Evolutionary conservation across 2,888 invertebrate genomes (phyloP).

Genomic region (Perithous albicinctus): DNA sequence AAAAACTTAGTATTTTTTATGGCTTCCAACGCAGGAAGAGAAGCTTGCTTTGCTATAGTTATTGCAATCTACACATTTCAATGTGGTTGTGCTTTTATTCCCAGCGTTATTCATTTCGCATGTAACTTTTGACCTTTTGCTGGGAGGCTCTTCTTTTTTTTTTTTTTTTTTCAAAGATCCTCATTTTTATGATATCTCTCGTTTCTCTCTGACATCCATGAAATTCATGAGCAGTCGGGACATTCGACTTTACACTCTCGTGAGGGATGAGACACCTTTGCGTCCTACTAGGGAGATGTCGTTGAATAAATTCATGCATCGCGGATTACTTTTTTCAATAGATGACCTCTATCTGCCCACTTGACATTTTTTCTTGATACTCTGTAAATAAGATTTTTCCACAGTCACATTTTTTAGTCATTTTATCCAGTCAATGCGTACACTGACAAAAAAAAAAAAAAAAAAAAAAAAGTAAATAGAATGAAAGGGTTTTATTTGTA

Average conservation of each 20-base stretch:
- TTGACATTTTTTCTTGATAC: not conserved
- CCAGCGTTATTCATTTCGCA: not conserved
- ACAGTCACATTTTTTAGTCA: not conserved
- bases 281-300: not conserved
- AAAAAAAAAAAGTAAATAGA: no score
- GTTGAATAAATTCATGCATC: conserved; percentile 13
- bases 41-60: not conserved
- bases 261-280: not conserved
- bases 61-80: not conserved
- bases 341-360: not conserved
- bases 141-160: not conserved
- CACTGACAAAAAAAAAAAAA: not conserved
- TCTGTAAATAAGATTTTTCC: not conserved
- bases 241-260: not conserved
- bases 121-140: not conserved
- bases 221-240: conserved; percentile 10
- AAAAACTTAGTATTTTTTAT: no score
- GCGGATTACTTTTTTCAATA: conserved; percentile 13
- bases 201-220: not conserved
- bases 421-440: not conserved
- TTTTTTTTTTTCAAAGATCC: not conserved
- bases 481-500: no score
- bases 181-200: not conserved
- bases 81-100: not conserved
- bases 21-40: no score